These are phyloP conservation scores for Aphidius colemani DNA, from an alignment of 2,888 invertebrate genomes.

Conservation along the genomic window DNA sequence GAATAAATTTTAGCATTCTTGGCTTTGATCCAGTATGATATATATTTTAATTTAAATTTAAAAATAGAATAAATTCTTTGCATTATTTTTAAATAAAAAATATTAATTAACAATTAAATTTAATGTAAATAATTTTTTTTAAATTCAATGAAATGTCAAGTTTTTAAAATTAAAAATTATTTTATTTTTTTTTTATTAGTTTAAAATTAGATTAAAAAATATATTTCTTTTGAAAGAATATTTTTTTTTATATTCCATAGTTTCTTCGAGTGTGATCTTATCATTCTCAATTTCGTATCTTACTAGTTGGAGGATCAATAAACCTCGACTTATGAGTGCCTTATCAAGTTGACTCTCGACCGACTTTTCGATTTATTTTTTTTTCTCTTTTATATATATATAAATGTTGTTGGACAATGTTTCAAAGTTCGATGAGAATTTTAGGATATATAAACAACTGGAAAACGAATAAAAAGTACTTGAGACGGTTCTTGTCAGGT, in stretches of 20 bases:
- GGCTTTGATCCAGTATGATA: constrained; percentile 27
- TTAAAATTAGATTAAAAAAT: neutral
- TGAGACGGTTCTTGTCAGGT: constrained; percentile 3
- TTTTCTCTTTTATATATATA: neutral
- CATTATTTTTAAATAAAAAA: constrained; percentile 7
- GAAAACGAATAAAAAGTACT: constrained; percentile 26
- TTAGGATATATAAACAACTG: constrained; percentile 11
- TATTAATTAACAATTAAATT: neutral
- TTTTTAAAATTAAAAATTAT: no score
- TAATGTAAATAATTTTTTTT: neutral
- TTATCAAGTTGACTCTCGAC: constrained; percentile 32
- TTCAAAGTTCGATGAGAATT: constrained; percentile 2
- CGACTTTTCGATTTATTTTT: constrained; percentile 28
- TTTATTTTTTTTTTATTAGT: neutral
- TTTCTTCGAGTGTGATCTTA: no score
- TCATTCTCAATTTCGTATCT: no score
- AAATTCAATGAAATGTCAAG: neutral
- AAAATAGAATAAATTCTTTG: constrained; percentile 30
- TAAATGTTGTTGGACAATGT: no score
- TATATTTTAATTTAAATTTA: constrained; percentile 30
- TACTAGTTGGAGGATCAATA: neutral
- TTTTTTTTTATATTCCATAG: neutral
- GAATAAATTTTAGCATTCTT: constrained; percentile 35
- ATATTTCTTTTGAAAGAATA: no score
- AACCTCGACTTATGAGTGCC: constrained; percentile 15